Evolutionary conservation across 2,888 invertebrate species (phyloP).

Genomic region (Dastarcus helophoroides): DNA sequence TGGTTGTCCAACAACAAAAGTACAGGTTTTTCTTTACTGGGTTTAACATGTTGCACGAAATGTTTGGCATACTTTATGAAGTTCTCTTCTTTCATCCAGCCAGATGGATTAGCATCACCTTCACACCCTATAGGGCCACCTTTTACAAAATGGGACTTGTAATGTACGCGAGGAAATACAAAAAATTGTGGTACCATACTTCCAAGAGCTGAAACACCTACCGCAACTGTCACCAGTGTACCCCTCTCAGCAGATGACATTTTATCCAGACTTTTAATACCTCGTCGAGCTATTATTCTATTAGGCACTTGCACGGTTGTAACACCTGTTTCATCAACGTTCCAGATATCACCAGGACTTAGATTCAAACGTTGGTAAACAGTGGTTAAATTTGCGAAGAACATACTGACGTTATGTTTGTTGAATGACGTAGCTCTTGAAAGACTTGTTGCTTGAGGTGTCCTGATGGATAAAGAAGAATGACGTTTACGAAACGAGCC

Average conservation of each 20-base stretch:
- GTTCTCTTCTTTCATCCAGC: conserved; percentile 18
- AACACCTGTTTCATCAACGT: conserved; percentile 30
- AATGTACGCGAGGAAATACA: conserved; percentile 2
- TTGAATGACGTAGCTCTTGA: conserved; percentile 18
- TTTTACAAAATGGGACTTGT: conserved; percentile 13
- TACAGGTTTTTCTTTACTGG: conserved; percentile 10
- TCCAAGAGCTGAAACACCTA: conserved; percentile 5
- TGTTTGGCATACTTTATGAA: conserved; percentile 15
- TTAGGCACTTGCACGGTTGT: conserved; percentile 32
- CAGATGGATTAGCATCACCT: conserved; percentile 17
- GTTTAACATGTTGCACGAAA: conserved; percentile 14
- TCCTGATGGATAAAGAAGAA: conserved; percentile 15
- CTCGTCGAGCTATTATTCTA: conserved; percentile 24
- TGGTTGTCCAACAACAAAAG: conserved; percentile 15
- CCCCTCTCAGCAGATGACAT: conserved; percentile 4
- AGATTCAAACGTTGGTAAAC: conserved; percentile 19
- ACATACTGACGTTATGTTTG: conserved; percentile 15
- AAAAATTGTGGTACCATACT: conserved; percentile 6
- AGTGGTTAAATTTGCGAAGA: conserved; percentile 20
- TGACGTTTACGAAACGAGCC: conserved; percentile 16
- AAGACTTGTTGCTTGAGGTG: conserved; percentile 18
- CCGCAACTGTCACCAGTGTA: conserved; percentile 6
- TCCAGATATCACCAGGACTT: conserved; percentile 27
- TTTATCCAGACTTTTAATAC: conserved; percentile 22
- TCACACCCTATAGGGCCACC: conserved; percentile 13